Evolutionary conservation across 2,888 invertebrate genomes (phyloP), one percentile per base, ranked within the genome.

Genomic region (Galerucella calmariensis): DNA sequence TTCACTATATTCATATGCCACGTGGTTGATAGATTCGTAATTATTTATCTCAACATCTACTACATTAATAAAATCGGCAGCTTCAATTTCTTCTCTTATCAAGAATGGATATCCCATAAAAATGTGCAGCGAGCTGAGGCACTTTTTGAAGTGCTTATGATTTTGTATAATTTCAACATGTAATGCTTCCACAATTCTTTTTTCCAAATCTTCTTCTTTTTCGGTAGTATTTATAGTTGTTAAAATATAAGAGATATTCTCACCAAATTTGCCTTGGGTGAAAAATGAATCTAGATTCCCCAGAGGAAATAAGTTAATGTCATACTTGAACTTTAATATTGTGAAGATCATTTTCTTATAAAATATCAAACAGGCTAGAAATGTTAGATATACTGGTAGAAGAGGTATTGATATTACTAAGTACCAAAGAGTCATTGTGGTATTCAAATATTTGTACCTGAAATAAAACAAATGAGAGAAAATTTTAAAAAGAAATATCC

Each of bases 41-140:
- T 2, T 2, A 16, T 44, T 41, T 56, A 56, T 65, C 6, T 46
- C 24, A 20, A 56, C 58, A n/a, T 70, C 70, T 14, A 70, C 16
- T 41, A 65, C 16, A 35, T 44, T 65, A 35, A 70, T 8, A 51
- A 65, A 65, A 56, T 70, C 56, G 16, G 35, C 44, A 9, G 70
- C 53, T 53, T 20, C 0, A n/a, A 56, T n/a, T 0, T 16, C 16
- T 56, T 70, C 65, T 20, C 27, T 44, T 14, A 70, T 5, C 9
- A 70, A 41, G 41, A 53, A 70, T 14, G 53, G 14, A 11, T 70
- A 70, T 16, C 70, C 70, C 41, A 70, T 35, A 41, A 41, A 56
- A 16, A 16, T 65, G 24, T 65, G 35, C 8, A 70, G 16, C 2
- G 65, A 53, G 16, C 63, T 51, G 14, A 56, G 41, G 0, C 56